phyloP scores from a whole-genome alignment of 1,140 invertebrate genomes.

The Saccostrea glomerata region DNA sequence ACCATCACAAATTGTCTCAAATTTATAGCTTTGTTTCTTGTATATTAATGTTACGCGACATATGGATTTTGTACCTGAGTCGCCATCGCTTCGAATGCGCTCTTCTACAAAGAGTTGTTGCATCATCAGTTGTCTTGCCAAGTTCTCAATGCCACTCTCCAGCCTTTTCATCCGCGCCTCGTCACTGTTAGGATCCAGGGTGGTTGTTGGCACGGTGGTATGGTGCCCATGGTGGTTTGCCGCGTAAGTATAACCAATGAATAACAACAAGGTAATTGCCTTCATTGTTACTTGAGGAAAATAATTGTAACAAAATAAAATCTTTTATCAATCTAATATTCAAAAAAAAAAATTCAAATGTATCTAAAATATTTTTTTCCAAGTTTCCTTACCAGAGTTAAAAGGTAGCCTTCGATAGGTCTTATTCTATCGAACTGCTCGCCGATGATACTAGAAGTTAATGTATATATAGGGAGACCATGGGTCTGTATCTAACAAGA shows the following conservation, averaged over 20 bases:
- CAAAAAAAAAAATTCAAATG: too few species aligned
- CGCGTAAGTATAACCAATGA: neutral
- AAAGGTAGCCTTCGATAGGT: conserved; percentile 34
- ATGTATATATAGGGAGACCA: neutral
- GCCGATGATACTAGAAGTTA: neutral
- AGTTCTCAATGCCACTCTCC: neutral
- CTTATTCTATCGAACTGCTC: conserved; percentile 34
- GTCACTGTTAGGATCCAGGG: conserved; percentile 33
- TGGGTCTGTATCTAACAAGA: neutral
- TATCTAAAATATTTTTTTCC: too few species aligned
- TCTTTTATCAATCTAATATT: too few species aligned
- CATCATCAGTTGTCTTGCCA: conserved; percentile 55
- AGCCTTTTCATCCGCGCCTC: conserved; percentile 22
- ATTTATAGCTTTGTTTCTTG: too few species aligned
- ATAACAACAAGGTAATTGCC: neutral
- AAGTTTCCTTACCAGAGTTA: neutral
- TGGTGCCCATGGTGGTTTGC: conserved; percentile 23
- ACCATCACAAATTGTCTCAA: too few species aligned
- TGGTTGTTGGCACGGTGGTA: conserved; percentile 16
- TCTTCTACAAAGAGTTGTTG: conserved; percentile 62
- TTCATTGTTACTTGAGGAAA: conserved; percentile 8
- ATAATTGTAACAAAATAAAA: too few species aligned
- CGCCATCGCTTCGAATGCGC: conserved; percentile 55
- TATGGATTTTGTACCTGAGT: conserved; percentile 52
- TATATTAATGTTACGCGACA: too few species aligned